A percentile compares a stretch with the other conserved stretches of the same genome.
Evolutionary conservation across 2,797 vertebrate species (phyloP).

Genomic region (Micromesistius poutassou): DNA sequence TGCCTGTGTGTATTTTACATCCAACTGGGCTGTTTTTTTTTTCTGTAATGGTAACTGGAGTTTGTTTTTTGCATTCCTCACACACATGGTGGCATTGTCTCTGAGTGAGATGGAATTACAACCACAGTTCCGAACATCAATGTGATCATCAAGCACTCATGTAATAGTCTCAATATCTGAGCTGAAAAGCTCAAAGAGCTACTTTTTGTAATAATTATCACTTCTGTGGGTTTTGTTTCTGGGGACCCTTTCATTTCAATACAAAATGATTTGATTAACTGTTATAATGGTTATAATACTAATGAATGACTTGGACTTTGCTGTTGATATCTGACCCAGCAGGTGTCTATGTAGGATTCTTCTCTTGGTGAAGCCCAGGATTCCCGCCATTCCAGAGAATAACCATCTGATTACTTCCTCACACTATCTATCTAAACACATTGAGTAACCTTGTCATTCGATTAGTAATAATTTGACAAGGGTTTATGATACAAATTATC

Average conservation of each 20-base stretch:
- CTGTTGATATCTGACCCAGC: not conserved
- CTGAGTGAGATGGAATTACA: not conserved
- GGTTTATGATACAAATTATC: not conserved
- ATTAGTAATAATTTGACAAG: not conserved
- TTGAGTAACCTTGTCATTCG: not conserved
- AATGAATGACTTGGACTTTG: no score
- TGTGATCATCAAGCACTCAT: not conserved
- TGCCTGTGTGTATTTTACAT: not conserved
- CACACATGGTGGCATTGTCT: not conserved
- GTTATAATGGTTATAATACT: no score
- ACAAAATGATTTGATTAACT: no score
- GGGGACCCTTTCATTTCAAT: no score
- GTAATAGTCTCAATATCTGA: not conserved
- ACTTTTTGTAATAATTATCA: not conserved
- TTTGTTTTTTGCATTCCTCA: not conserved
- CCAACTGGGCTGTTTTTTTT: not conserved
- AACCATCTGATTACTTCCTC: not conserved
- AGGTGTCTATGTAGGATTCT: not conserved
- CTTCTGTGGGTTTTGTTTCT: no score
- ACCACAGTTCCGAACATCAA: not conserved
- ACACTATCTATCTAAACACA: not conserved
- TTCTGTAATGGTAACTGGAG: not conserved
- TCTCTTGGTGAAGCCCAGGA: not conserved
- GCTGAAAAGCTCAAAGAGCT: not conserved
- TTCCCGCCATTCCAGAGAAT: not conserved